Percentiles rank a stretch among this genome's conserved stretches.
Conservation (phyloP, 2,888 invertebrate genomes). For the Cheilosia vulpina region DNA sequence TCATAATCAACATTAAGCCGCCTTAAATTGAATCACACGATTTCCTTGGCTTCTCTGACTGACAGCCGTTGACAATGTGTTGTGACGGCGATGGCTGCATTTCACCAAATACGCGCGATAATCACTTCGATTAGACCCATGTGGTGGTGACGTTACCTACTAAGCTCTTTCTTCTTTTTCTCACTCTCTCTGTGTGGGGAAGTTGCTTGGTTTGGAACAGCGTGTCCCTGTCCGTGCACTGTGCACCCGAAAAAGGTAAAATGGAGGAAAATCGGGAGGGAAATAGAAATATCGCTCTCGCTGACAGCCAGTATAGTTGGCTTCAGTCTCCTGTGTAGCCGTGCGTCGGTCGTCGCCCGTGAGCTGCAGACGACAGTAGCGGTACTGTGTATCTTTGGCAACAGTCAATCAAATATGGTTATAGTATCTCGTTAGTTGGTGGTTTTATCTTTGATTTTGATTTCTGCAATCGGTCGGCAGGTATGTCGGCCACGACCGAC, state of each 20-base stretch:
- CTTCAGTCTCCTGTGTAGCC: background rate
- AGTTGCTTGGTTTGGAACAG: background rate
- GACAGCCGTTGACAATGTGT: constrained; percentile 72
- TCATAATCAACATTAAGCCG: constrained; percentile 59
- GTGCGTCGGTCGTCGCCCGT: no score
- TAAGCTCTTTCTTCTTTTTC: constrained; percentile 25
- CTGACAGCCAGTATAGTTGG: constrained; percentile 39
- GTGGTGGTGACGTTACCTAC: constrained; percentile 58
- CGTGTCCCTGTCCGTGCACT: background rate
- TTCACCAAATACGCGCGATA: constrained; percentile 74
- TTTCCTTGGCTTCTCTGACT: constrained; percentile 44
- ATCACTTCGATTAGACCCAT: constrained; percentile 71
- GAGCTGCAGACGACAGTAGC: constrained; percentile 1
- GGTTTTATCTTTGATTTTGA: constrained; percentile 55
- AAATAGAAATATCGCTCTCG: constrained; percentile 38
- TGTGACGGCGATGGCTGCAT: constrained; percentile 71
- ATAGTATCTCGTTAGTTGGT: constrained; percentile 67
- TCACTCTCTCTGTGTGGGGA: background rate
- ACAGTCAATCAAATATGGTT: constrained; percentile 71
- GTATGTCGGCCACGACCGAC: background rate
- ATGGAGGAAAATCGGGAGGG: constrained; percentile 31
- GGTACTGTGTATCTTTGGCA: constrained; percentile 33
- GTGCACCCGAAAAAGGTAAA: constrained; percentile 53
- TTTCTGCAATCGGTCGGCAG: constrained; percentile 38
- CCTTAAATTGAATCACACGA: constrained; percentile 57